Base-by-base conservation (phyloP, 2,113 vertebrate genomes). In the Paramisgurnus dabryanus region DNA sequence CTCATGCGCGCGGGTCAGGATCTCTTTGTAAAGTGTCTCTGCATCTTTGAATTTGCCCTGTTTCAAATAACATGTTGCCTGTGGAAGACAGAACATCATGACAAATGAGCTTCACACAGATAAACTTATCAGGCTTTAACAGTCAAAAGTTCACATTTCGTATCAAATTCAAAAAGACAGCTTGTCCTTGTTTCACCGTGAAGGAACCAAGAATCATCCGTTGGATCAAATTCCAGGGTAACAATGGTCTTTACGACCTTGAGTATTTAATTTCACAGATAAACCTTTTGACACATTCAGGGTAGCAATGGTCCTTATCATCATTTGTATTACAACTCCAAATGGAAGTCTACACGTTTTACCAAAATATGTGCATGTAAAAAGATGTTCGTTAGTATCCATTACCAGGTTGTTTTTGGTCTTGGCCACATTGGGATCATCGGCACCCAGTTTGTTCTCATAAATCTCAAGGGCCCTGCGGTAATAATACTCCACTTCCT, bases 361-460 rank as follows among this genome's bases (percentile, higher is more conserved):
- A 34, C 3, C 27, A 34, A 34, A 34, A 34, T 34, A 34, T 34
- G 27, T 34, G 27, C 27, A 34, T 34, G 1, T 34, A 34, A 6
- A 47, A 4, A 47, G 45, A 47, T 8, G 45, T 47, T 7, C 7
- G 45, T 47, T 47, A 7, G 10, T 47, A 7, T 47, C 45, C 41
- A 90, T 73, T 78, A 99, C 97, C 95, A 99, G 92, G 84, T 98
- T 99, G 81, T 99, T 99, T 91, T 99, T 99, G 87, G 97, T 99
- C 88, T 98, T 98, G 87, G 97, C 96, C 80, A 99, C 98, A 0
- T 99, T 99, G 72, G 96, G 95, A 85, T 99, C 97, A 50, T 99
- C 97, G 0, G 94, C 93, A 9, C 98, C 98, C 77, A 99, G 94
- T 71, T 96, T 95, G 77, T 92, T 94, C 89, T 98, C 95, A 0